Evolutionary conservation across 2,113 vertebrate genomes (phyloP).

Genomic region (Crotalus viridis): DNA sequence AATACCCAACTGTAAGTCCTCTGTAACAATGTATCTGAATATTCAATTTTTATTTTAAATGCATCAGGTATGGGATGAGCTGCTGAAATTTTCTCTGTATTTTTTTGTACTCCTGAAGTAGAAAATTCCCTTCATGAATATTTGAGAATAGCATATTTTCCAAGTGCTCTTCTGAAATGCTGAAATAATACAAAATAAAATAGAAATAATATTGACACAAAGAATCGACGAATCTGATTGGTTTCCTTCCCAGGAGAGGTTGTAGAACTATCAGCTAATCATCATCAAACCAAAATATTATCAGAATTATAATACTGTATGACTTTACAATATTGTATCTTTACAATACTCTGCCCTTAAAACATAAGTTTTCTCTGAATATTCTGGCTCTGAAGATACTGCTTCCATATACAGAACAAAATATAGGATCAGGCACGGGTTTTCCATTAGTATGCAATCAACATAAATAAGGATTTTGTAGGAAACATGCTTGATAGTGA

Average conservation of each 20-base stretch:
- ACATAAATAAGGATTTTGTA: neutral
- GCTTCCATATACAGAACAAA: neutral
- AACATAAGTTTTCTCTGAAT: neutral
- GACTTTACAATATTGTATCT: neutral
- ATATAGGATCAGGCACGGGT: neutral
- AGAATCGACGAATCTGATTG: neutral
- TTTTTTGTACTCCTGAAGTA: neutral
- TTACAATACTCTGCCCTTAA: neutral
- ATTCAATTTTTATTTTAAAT: slow-evolving; percentile 15
- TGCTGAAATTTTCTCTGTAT: neutral
- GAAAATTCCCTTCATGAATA: neutral
- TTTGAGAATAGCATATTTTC: neutral
- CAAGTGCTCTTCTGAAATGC: neutral
- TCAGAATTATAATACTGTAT: neutral
- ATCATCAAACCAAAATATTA: neutral
- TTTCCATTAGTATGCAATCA: neutral
- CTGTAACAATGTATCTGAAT: neutral
- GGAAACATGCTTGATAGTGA: neutral
- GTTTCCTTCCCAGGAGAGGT: neutral
- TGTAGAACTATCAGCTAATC: neutral
- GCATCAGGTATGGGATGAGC: neutral
- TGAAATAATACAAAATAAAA: neutral
- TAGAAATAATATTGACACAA: neutral
- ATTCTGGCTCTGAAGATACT: neutral
- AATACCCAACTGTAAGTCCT: neutral